These are phyloP conservation scores for Litoditis marina DNA, from an alignment of 2,888 invertebrate genomes.

Conservation along the genomic window DNA sequence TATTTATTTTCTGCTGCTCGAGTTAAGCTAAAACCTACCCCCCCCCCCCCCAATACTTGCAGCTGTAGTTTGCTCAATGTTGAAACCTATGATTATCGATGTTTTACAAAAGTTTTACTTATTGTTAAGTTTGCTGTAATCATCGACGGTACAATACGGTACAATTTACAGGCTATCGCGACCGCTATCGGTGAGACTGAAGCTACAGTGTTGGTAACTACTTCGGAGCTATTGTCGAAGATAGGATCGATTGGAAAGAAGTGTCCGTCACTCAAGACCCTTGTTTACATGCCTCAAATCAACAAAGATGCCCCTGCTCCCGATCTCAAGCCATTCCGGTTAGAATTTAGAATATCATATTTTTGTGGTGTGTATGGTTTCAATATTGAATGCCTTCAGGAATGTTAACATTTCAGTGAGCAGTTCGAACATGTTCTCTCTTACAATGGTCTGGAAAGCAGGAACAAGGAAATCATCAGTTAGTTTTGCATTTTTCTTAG, in stretches of 20 bases:
- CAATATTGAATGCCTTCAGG: background rate
- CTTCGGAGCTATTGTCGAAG: conserved; percentile 85
- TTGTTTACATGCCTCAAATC: conserved; percentile 54
- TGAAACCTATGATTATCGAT: too few relatives aligned
- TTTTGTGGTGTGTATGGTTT: background rate
- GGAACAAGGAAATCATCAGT: conserved; percentile 30
- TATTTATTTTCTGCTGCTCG: too few relatives aligned
- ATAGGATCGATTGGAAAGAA: conserved; percentile 65
- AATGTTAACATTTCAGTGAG: conserved; percentile 22
- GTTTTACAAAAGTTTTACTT: too few relatives aligned
- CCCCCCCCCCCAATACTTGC: too few relatives aligned
- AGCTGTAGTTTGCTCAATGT: too few relatives aligned
- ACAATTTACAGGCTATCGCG: conserved; percentile 81
- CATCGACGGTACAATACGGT: too few relatives aligned
- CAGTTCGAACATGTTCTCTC: conserved; percentile 49
- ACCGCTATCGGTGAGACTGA: conserved; percentile 96
- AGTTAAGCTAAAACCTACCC: too few relatives aligned
- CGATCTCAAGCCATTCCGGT: conserved; percentile 20
- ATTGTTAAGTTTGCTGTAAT: too few relatives aligned
- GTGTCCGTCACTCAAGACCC: conserved; percentile 42
- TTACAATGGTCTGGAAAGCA: conserved; percentile 33
- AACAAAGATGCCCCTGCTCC: conserved; percentile 15
- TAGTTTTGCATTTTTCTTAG: too few relatives aligned
- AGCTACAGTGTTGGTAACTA: conserved; percentile 85
- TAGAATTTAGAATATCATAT: background rate